Base-by-base conservation (phyloP, 2,113 vertebrate species). In the Puffinus mauretanicus region DNA sequence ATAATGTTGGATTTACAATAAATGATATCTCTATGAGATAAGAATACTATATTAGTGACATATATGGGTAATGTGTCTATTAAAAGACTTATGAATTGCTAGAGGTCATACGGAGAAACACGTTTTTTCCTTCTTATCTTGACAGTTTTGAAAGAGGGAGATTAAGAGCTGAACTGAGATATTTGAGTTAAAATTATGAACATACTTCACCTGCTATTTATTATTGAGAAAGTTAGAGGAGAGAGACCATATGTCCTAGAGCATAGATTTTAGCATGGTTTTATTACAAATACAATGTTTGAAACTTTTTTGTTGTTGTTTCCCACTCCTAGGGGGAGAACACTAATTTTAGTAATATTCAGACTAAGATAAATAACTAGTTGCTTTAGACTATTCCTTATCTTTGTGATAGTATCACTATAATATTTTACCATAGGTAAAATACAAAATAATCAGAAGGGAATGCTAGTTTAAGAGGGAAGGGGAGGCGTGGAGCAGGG, bases 121-220 rank as follows among this genome's bases (percentile, higher is more conserved):
- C 1, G 34, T 51, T 70, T 95, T 97, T 78, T 57, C 44, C 40
- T 64, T 42, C 49, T 81, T 66, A 94, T 78, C 77, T 88, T n/a
- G 93, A 77, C 71, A 79, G 47, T 82, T 82, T 82, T 72, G 72
- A 95, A 80, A 95, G 87, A 92, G 58, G n/a, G 58, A 73, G 55
- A 95, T 94, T 79, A 90, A 88, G 73, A 91, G 32, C 78, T 87
- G 65, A 88, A 84, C 40, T 57, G 65, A 88, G 70, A 88, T 69
- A 77, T 49, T 82, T 29, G 40, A 60, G 30, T 84, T 85, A 88
- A 93, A 95, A 73, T 88, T 46, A 82, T 89, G 55, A 95, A 88
- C 26, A 66, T 82, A 80, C 22, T 34, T 89, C 76, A 79, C 42
- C 77, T 96, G 65, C 80, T 83, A 60, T 58, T 57, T 91, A 57